Evolutionary conservation across 2,113 vertebrate genomes (phyloP).

Genomic region (Pteronura brasiliensis): DNA sequence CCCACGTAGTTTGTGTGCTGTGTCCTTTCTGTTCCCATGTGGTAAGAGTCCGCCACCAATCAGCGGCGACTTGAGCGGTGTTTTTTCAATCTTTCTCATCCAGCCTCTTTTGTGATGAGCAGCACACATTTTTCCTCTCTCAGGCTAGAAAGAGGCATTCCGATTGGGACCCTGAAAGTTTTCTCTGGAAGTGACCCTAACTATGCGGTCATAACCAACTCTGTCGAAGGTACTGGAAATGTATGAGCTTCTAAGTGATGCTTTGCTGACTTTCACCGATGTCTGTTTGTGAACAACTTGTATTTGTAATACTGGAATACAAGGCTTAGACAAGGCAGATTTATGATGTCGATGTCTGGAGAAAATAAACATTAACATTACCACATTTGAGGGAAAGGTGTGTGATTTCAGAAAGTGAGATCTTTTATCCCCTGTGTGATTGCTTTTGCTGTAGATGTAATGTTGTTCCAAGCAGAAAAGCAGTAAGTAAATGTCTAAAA

Average conservation of each 20-base stretch:
- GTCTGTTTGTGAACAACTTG: constrained; percentile 8
- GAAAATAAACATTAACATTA: constrained; percentile 56
- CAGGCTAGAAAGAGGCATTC: neutral
- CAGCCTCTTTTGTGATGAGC: neutral
- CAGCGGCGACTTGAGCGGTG: neutral
- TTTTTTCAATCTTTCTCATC: neutral
- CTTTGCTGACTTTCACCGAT: constrained; percentile 13
- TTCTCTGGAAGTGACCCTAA: neutral
- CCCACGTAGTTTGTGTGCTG: neutral
- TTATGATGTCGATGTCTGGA: neutral
- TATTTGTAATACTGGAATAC: neutral
- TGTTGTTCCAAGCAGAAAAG: neutral
- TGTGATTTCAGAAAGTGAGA: neutral
- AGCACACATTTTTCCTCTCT: neutral
- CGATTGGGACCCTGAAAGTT: neutral
- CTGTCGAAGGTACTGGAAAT: neutral
- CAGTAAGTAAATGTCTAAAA: neutral
- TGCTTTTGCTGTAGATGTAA: neutral
- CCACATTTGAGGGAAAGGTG: neutral
- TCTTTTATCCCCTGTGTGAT: accelerated
- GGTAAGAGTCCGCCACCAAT: neutral
- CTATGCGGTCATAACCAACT: neutral
- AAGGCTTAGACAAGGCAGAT: constrained; percentile 24
- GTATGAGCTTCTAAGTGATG: neutral
- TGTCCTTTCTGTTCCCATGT: neutral